A percentile compares a stretch with the other conserved stretches of the same genome.
Evolutionary conservation across 1,140 invertebrate genomes (phyloP).

Genomic region (Ganaspis sp.): DNA sequence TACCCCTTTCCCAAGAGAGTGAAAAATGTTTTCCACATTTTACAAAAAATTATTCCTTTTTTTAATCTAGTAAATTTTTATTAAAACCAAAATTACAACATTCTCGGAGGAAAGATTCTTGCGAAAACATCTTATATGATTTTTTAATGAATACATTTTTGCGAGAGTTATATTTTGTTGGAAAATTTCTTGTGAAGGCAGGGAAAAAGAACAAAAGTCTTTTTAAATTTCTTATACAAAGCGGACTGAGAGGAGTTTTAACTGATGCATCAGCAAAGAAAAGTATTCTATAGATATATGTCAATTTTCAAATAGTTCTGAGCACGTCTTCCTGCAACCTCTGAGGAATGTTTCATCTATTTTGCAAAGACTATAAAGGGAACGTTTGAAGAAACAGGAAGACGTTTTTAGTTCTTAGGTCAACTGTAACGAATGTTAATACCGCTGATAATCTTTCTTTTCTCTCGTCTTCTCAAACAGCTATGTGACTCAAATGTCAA

Average conservation of each 20-base stretch:
- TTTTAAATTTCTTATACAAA: not conserved
- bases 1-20: no score
- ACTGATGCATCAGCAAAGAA: not conserved
- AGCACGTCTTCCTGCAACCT: not conserved
- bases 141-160: slow-evolving; percentile 36
- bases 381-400: not conserved
- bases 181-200: not conserved
- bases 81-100: slow-evolving; percentile 19
- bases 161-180: not conserved
- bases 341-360: not conserved
- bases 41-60: no score
- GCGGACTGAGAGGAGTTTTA: not conserved
- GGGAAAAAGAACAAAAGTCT: not conserved
- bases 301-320: slow-evolving; percentile 1
- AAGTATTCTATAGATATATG: not conserved
- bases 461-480: not conserved
- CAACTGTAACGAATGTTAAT: not conserved
- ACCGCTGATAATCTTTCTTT: not conserved
- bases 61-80: no score
- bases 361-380: not conserved
- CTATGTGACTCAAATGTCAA: slow-evolving; percentile 1
- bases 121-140: slow-evolving; percentile 26
- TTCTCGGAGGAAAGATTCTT: slow-evolving; percentile 24
- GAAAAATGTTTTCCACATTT: no score
- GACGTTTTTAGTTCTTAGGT: not conserved